Base-by-base conservation (phyloP, 37 sponge, comb jelly and placozoan species). In the Petrosia ficiformis region DNA sequence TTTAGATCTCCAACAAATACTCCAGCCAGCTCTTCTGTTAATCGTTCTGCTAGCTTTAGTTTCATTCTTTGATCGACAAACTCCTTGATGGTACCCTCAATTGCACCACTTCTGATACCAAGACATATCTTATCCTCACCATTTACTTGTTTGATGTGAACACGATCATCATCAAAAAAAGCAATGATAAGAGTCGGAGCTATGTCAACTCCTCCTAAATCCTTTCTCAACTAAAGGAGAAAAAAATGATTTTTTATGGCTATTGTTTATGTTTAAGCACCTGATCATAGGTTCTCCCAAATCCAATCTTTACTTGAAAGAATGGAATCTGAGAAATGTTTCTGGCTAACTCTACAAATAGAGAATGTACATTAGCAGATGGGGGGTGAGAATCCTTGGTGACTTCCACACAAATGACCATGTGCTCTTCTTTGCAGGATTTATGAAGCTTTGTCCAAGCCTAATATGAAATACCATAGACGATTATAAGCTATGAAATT, bases 321-420 rank as follows among this genome's bases (percentile, higher is more conserved):
- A 84, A 84, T 3, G 79, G 79, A 16, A 84, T 71, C 24, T 57
- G 43, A 30, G 71, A 73, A 34, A 72, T 67, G 29, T 78, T 73
- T 29, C 85, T 25, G 1, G 85, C 85, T 73, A 84, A 38, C 21
- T 84, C 68, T 30, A n/a, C n/a, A n/a, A n/a, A n/a, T n/a, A n/a
- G n/a, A n/a, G n/a, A n/a, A n/a, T n/a, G n/a, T n/a, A n/a, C n/a
- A n/a, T n/a, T n/a, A n/a, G n/a, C n/a, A n/a, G n/a, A n/a, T n/a
- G n/a, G n/a, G n/a, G n/a, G n/a, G n/a, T n/a, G n/a, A n/a, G n/a
- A n/a, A n/a, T n/a, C n/a, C n/a, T n/a, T n/a, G n/a, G n/a, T n/a
- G n/a, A 84, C 26, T 31, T 78, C 77, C 26, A 78, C n/a, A n/a
- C n/a, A n/a, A n/a, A n/a, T n/a, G n/a, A n/a, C n/a, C n/a, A n/a